Evolutionary conservation across 2,113 vertebrate genomes (phyloP), one percentile per base, ranked within the genome.

Genomic region (Sinocyclocheilus maitianheensis): DNA sequence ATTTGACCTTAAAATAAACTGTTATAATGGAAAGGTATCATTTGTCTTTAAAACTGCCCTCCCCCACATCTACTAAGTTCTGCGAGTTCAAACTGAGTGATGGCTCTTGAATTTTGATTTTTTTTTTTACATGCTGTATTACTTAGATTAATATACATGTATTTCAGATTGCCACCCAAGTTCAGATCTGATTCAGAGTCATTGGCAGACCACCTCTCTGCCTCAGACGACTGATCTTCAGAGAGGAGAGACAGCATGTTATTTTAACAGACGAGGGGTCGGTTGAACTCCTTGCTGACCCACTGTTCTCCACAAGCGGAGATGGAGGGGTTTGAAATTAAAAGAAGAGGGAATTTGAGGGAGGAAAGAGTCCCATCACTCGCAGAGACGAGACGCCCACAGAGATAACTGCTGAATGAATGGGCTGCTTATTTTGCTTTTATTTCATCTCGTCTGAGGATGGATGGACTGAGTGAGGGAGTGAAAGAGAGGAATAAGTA

Each of bases 371-470:
- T 85, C 69, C 60, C 80, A 77, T 58, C 60, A 91, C 93, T 93
- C 93, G 94, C 94, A 93, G 88, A 91, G 94, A 95, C 93, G 91
- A 95, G 93, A 95, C 94, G 95, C 95, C 93, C 95, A 94, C 89
- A 94, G 93, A 95, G 94, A 96, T 96, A 96, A 95, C 94, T 95
- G 95, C 94, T 81, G 67, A 40, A 87, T 97, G 96, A 97, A 96
- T 96, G 89, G 90, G 74, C 77, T 24, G 85, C 88, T 89, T 85
- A 84, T 84, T 78, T 79, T 71, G 69, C 84, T 77, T 84, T 83
- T 48, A 84, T 85, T 84, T 79, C 37, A 77, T 85, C 86, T 62
- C 80, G 9, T 93, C 91, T 92, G 90, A 90, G 87, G 88, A 92
- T 95, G 83, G 46, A 76, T 6, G 71, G 84, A 84, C 55, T 63